Conservation (phyloP, 2,113 vertebrate species). For the Protomyctophum bolini region DNA sequence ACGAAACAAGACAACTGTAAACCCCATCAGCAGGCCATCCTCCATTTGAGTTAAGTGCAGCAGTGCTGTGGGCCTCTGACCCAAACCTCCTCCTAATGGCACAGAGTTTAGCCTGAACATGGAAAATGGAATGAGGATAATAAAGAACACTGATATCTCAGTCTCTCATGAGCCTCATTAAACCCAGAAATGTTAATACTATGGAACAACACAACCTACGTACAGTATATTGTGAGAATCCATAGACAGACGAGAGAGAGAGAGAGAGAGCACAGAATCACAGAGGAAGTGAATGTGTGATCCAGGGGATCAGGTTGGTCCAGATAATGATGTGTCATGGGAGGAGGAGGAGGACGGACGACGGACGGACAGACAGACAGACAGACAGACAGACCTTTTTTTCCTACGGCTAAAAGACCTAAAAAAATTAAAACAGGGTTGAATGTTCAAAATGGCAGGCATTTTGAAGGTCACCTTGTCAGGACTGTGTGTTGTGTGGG, state of each 20-base stretch:
- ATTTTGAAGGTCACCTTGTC: conserved; percentile 39
- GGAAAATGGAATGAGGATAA: background rate
- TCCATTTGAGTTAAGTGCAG: too few species aligned
- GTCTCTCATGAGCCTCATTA: too few species aligned
- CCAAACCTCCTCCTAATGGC: too few species aligned
- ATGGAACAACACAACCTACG: background rate
- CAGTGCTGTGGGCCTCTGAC: too few species aligned
- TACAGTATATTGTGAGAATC: too few species aligned
- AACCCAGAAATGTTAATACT: background rate
- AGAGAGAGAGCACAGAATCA: background rate
- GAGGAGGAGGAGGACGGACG: conserved; percentile 31
- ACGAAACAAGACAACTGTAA: too few species aligned
- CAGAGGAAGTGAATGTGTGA: background rate
- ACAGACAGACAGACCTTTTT: too few species aligned
- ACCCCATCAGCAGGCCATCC: too few species aligned
- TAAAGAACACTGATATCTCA: background rate
- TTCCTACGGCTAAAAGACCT: conserved; percentile 24
- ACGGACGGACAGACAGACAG: too few species aligned
- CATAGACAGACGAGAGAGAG: too few species aligned
- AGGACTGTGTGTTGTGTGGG: background rate
- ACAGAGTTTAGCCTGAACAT: background rate
- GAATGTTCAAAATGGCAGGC: conserved; percentile 36
- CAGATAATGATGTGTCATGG: conserved; percentile 63
- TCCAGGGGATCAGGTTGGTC: background rate
- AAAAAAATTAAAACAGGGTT: conserved; percentile 27